Percentiles rank a stretch among this genome's conserved stretches.
Conservation (phyloP, 2,113 vertebrate species). For the Brachirus orientalis region DNA sequence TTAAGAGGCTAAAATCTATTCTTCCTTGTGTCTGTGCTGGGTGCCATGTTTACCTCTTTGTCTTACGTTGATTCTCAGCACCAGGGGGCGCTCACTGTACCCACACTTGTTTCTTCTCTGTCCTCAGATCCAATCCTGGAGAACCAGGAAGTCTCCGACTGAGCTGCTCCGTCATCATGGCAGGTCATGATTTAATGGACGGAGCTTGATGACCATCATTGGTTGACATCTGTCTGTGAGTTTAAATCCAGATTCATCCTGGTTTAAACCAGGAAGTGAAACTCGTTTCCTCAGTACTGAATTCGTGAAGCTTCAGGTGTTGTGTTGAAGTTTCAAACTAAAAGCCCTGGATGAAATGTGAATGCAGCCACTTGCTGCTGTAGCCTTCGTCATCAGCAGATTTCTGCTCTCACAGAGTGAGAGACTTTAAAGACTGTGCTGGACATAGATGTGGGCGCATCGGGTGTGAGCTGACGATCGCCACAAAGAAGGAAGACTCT, state of each 20-base stretch:
- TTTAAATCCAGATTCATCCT: neutral
- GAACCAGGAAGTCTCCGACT: slow-evolving; percentile 89
- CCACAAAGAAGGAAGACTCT: neutral
- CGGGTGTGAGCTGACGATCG: neutral
- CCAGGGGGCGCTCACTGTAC: too few species aligned
- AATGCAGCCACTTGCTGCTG: neutral
- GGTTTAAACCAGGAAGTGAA: too few species aligned
- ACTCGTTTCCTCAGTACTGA: neutral
- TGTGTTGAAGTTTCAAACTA: neutral
- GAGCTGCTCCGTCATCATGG: slow-evolving; percentile 9
- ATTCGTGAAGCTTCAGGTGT: neutral
- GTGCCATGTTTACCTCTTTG: neutral
- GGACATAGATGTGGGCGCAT: too few species aligned
- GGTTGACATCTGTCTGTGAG: slow-evolving; percentile 23
- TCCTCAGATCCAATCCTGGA: slow-evolving; percentile 93
- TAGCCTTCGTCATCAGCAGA: too few species aligned
- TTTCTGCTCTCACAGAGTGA: too few species aligned
- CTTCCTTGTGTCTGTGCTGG: too few species aligned
- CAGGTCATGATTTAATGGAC: neutral
- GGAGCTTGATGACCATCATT: neutral
- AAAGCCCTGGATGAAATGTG: slow-evolving; percentile 48
- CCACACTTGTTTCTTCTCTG: neutral
- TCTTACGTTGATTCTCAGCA: neutral
- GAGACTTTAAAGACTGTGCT: too few species aligned
- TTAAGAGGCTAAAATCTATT: neutral